These are phyloP conservation scores for Takifugu flavidus DNA, from an alignment of 2,113 vertebrate species.

Conservation along the genomic window DNA sequence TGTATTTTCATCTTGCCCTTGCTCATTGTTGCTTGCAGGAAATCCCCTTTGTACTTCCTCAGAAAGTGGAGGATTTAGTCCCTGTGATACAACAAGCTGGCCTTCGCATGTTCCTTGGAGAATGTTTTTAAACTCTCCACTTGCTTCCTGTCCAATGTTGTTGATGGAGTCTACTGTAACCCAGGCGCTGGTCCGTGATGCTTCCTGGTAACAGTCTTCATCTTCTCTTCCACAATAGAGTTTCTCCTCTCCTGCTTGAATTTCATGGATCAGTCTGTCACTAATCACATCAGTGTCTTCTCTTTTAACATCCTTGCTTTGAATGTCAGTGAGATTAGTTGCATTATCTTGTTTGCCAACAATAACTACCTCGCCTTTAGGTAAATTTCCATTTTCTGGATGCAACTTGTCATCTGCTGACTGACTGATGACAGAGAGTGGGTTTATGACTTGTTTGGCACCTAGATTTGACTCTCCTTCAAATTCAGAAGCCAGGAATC, in stretches of 20 bases:
- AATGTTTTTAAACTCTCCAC: constrained; percentile 20
- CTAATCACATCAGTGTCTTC: background rate
- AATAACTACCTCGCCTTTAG: background rate
- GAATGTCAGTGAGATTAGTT: background rate
- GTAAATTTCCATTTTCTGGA: background rate
- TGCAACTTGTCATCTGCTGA: constrained; percentile 1
- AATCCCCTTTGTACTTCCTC: constrained; percentile 54
- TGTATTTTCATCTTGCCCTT: constrained; percentile 35
- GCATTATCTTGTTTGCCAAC: constrained; percentile 7
- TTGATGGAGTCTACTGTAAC: constrained; percentile 28
- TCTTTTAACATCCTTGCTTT: constrained; percentile 9
- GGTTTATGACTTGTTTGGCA: background rate
- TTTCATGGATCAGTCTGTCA: constrained; percentile 1
- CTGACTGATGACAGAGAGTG: background rate
- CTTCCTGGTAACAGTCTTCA: constrained; percentile 2
- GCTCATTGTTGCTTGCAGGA: constrained; percentile 59
- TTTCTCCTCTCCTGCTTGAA: constrained; percentile 3
- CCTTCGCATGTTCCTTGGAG: constrained; percentile 22
- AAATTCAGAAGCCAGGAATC: constrained; percentile 2
- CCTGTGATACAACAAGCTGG: constrained; percentile 14
- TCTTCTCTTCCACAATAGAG: background rate
- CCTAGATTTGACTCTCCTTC: constrained; percentile 1
- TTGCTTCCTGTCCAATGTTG: constrained; percentile 43
- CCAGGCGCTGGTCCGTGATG: background rate
- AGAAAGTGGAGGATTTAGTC: constrained; percentile 19